Conservation (phyloP, 2,888 invertebrate species). For the Caenorhabditis afra region DNA sequence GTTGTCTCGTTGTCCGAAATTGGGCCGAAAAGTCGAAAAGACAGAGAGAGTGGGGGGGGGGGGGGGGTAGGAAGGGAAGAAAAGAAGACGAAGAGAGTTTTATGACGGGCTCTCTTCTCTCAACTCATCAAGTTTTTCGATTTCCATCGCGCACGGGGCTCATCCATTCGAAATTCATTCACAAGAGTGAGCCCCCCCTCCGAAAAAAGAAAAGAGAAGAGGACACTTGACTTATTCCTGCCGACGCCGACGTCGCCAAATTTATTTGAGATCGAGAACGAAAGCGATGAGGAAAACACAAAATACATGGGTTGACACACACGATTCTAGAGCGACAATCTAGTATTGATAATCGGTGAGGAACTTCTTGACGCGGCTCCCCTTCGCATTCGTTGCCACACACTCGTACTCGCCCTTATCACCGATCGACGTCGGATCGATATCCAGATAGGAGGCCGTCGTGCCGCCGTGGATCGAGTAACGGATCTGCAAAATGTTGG, state of each 20-base stretch:
- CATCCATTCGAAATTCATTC: conserved; percentile 9
- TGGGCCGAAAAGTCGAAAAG: not conserved
- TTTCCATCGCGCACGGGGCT: not conserved
- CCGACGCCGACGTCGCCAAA: too few relatives aligned
- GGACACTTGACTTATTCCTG: not conserved
- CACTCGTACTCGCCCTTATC: conserved; percentile 66
- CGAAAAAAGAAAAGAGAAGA: conserved; percentile 6
- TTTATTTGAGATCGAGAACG: too few relatives aligned
- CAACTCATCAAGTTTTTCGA: conserved; percentile 6
- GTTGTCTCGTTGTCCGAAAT: too few relatives aligned
- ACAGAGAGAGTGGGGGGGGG: not conserved
- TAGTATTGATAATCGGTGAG: conserved; percentile 50
- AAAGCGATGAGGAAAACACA: not conserved
- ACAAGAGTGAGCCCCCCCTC: conserved; percentile 2
- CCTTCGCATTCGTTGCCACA: conserved; percentile 59
- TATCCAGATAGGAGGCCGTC: conserved; percentile 52
- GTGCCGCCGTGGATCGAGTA: conserved; percentile 43
- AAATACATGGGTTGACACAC: too few relatives aligned
- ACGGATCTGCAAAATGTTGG: conserved; percentile 48
- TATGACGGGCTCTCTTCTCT: not conserved
- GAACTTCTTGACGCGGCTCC: conserved; percentile 50
- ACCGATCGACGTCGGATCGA: conserved; percentile 62
- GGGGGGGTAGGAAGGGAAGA: conserved; percentile 10
- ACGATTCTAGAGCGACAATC: not conserved
- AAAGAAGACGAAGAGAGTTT: not conserved